Percentiles rank a stretch among this genome's conserved stretches.
Conservation (phyloP, 2,797 vertebrate species). For the Callimico goeldii region DNA sequence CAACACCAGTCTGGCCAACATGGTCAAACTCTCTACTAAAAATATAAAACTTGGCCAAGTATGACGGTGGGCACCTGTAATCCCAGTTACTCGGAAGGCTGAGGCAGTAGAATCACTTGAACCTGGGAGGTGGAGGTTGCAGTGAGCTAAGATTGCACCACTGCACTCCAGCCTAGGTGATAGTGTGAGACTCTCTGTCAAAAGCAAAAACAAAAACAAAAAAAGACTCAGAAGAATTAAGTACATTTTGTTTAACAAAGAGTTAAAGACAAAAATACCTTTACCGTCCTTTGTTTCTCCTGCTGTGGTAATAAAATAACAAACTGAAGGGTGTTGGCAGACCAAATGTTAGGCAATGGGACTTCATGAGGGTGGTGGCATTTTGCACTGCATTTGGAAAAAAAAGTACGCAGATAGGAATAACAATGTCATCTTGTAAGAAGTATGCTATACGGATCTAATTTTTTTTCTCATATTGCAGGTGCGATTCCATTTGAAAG, state of each 20-base stretch:
- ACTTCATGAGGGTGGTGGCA: not conserved
- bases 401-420: not conserved
- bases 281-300: not conserved
- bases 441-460: not conserved
- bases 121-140: not conserved
- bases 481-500: conserved; percentile 34
- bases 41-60: not conserved
- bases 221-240: not conserved
- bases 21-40: not conserved
- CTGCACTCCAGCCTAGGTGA: not conserved
- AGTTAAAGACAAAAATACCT: not conserved
- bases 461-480: conserved; percentile 40
- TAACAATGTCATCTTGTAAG: conserved; percentile 9
- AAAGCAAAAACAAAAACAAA: not conserved
- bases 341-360: not conserved
- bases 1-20: not conserved
- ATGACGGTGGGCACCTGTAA: not conserved
- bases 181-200: not conserved
- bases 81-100: not conserved
- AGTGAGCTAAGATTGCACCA: no score
- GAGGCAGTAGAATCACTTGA: not conserved
- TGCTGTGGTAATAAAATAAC: not conserved
- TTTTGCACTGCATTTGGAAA: not conserved
- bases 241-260: not conserved
- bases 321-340: not conserved